phyloP scores from a whole-genome alignment of 2,888 invertebrate genomes.

The Metopia argyrocephala region DNA sequence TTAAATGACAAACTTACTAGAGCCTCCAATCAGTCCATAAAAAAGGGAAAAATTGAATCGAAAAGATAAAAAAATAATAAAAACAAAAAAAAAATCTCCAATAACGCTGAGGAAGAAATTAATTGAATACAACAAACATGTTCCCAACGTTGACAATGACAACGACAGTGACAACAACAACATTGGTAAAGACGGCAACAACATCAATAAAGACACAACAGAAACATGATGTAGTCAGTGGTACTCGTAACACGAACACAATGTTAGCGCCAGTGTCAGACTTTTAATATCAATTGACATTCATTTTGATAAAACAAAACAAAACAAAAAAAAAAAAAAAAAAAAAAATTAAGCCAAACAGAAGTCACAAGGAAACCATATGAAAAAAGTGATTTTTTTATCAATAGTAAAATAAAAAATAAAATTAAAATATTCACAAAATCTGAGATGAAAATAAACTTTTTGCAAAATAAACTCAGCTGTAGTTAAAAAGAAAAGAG shows the following conservation, averaged over 20 bases:
- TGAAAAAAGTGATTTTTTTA: neutral
- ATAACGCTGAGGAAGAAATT: conserved; percentile 53
- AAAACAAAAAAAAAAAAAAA: conserved; percentile 4
- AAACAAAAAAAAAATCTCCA: conserved; percentile 44
- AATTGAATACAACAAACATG: conserved; percentile 55
- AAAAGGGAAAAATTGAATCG: conserved; percentile 25
- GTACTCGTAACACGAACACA: conserved; percentile 54
- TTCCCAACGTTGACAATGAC: conserved; percentile 2
- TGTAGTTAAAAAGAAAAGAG: neutral
- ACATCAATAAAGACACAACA: conserved; percentile 46
- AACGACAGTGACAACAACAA: conserved; percentile 24
- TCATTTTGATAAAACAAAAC: conserved; percentile 50
- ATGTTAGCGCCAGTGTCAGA: conserved; percentile 64
- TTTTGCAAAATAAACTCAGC: neutral
- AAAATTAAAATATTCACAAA: too few relatives aligned
- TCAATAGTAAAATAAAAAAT: conserved; percentile 15
- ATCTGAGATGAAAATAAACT: neutral
- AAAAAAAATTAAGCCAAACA: neutral
- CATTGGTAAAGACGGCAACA: conserved; percentile 25
- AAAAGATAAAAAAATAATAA: conserved; percentile 42
- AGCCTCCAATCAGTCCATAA: conserved; percentile 24
- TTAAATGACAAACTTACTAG: conserved; percentile 17
- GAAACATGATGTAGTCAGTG: conserved; percentile 51
- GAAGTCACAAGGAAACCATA: conserved; percentile 20
- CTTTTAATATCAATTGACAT: conserved; percentile 60